Evolutionary conservation across 2,888 invertebrate species (phyloP), one percentile per base, ranked within the genome.

Genomic region (Omphaloscelis lunosa): DNA sequence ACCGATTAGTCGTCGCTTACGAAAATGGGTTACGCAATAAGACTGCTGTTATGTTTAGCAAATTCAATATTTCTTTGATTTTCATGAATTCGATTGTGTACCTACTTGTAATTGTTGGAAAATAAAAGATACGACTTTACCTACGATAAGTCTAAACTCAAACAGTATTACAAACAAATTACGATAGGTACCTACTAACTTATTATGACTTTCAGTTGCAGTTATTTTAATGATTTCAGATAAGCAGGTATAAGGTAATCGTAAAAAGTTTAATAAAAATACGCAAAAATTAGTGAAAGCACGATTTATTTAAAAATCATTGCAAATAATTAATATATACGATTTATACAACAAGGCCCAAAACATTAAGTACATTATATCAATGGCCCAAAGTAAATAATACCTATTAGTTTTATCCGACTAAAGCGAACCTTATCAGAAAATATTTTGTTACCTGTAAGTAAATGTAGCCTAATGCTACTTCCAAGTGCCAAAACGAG

Each of bases 271-370:
- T 15, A 45, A 73, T n/a, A 76, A 62, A 53, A 41, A 56, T 23
- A 48, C n/a, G 1, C 8, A 34, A 9, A 23, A 9, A 27, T 15
- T 7, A 1, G 23, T 9, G 20, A 15, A 9, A 17, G 6, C 29
- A 51, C 11, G 15, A 61, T 77, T 77, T 77, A 77, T 77, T 76
- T 1, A 34, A 59, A 27, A 72, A 53, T 15, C 11, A 11, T 27
- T 27, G 9, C 4, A 20, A n/a, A n/a, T n/a, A n/a, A 34, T 34
- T 20, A 27, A 29, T 23, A 27, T 1, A 0, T 4, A 63, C n/a
- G 8, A 39, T 27, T 65, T 45, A 23, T 20, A 45, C 12, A 61
- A 48, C 11, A 45, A 11, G 11, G 5, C 3, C n/a, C 7, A 39
- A 59, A 75, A n/a, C 12, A 72, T 15, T 7, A n/a, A 61, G 59